phyloP scores from a whole-genome alignment of 2,888 invertebrate genomes.

The Sabellastarte sp. region DNA sequence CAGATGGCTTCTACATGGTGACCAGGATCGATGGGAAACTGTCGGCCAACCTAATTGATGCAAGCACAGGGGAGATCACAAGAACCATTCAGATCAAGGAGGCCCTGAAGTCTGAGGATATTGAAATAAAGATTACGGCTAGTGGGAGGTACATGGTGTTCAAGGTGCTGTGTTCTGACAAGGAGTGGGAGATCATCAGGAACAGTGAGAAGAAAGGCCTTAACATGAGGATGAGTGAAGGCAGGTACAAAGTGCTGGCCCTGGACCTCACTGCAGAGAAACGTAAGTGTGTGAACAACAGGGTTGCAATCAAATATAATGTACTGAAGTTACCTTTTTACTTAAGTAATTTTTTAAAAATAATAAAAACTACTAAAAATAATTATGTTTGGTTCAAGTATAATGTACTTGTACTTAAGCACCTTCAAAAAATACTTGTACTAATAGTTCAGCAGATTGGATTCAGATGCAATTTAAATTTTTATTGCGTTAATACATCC shows the following conservation, averaged over 20 bases:
- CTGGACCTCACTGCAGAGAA: too few species aligned
- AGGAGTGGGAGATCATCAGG: conserved; percentile 38
- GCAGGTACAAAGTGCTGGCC: conserved; percentile 32
- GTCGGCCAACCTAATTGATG: neutral
- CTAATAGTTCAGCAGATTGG: too few species aligned
- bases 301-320: too few species aligned
- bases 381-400: too few species aligned
- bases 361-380: too few species aligned
- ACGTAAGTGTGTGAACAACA: too few species aligned
- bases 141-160: conserved; percentile 37
- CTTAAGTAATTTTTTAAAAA: too few species aligned
- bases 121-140: conserved; percentile 31
- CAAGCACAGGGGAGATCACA: neutral
- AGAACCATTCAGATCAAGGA: conserved; percentile 19
- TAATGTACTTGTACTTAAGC: too few species aligned
- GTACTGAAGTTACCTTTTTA: too few species aligned
- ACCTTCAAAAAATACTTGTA: too few species aligned
- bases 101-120: conserved; percentile 27
- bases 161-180: conserved; percentile 27
- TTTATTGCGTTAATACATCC: too few species aligned
- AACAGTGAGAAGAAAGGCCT: conserved; percentile 17
- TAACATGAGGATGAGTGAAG: conserved; percentile 31
- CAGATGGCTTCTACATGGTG: neutral
- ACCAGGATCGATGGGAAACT: neutral
- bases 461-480: too few species aligned